Base-by-base conservation (phyloP, 2,888 invertebrate species). In the Drosophila ochracea region DNA sequence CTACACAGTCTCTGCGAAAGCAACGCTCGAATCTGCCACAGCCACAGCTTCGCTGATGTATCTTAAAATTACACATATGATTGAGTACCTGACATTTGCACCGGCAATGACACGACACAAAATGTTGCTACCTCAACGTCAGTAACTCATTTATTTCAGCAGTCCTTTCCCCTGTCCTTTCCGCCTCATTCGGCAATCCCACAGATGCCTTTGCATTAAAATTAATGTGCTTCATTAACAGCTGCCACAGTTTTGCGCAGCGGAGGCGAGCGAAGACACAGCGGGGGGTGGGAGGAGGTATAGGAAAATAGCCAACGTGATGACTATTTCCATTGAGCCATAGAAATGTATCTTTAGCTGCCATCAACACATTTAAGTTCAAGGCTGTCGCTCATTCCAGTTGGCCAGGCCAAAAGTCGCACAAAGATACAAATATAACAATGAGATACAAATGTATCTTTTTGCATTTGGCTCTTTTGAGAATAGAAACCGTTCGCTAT, bases 181-280 rank as follows among this genome's bases (percentile, higher is more conserved):
- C 47, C 33, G 25, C 31, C 55, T 21, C 53, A 3, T 33, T 31
- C 19, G 35, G 41, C 60, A 53, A 37, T 57, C 52, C 35, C 49
- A 62, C 71, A 80, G 73, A 80, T 68, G 76, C 59, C 59, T 63
- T 59, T 41, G 54, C 84, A 87, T 82, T 87, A 71, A 78, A 87
- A 89, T 87, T 80, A 89, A 86, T 86, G 82, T 67, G 67, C 68
- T 72, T 85, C 87, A 84, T 89, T 89, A 89, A 69, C 64, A 73
- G 58, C 31, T 54, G 64, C 25, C 39, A 71, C 37, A 35, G 54
- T 49, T 54, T 47, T 25, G 19, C 11, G 28, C 21, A 16, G 19
- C 5, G 5, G 4, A 0, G 5, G 33, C 11, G 7, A 3, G 13
- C 33, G 13, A 9, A 11, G 31, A 1, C 13, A 13, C 3, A 7